These are phyloP conservation scores for Melanocharis versteri DNA, from an alignment of 2,113 vertebrate species.

Conservation along the genomic window DNA sequence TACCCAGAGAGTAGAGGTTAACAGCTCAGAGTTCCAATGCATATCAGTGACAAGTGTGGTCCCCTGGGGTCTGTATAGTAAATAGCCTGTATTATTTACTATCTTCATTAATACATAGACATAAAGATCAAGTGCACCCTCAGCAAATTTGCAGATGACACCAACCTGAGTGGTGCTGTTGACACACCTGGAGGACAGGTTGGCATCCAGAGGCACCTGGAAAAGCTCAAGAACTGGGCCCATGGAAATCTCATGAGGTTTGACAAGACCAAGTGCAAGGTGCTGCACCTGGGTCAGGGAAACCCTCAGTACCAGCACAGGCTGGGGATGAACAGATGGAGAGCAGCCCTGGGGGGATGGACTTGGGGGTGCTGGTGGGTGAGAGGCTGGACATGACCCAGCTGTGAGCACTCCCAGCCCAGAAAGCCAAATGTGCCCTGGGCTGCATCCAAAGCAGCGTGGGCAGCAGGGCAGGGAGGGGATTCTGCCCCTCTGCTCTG, in stretches of 20 bases:
- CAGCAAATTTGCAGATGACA: background rate
- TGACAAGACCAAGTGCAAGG: background rate
- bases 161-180: no score
- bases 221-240: accelerated
- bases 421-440: background rate
- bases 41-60: background rate
- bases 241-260: background rate
- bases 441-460: background rate
- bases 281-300: accelerated
- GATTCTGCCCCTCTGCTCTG: background rate
- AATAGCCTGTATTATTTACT: background rate
- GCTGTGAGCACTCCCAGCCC: background rate
- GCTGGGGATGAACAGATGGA: background rate
- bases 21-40: background rate
- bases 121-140: no score
- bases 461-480: background rate
- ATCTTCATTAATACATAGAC: background rate
- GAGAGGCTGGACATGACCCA: background rate
- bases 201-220: background rate
- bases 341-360: background rate
- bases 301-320: accelerated
- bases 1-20: background rate
- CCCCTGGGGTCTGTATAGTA: background rate
- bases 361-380: background rate
- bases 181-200: background rate